Percentiles rank a stretch among this genome's conserved stretches.
These are phyloP conservation scores for Athrips mouffetella DNA, from an alignment of 2,888 invertebrate genomes.

Conservation along the genomic window DNA sequence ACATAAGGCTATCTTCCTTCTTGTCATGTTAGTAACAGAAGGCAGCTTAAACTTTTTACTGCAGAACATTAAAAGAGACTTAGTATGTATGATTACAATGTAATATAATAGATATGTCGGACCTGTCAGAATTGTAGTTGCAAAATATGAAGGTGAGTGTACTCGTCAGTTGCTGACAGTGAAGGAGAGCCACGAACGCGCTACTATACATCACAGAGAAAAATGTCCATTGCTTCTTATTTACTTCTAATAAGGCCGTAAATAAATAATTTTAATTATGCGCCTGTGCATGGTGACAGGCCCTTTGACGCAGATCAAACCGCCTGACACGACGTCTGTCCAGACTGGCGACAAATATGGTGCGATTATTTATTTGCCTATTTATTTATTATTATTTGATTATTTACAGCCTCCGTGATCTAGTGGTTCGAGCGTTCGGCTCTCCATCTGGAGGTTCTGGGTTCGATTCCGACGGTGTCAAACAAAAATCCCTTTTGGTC, in stretches of 20 bases:
- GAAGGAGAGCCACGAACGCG: conserved; percentile 32
- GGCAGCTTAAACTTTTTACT: not conserved
- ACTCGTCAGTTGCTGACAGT: conserved; percentile 23
- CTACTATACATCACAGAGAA: conserved; percentile 38
- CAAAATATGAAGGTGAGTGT: conserved; percentile 14
- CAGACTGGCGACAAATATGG: conserved; percentile 21
- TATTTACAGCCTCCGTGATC: too few relatives aligned
- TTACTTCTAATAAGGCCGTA: conserved; percentile 49
- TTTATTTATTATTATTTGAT: too few relatives aligned
- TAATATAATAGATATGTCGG: not conserved
- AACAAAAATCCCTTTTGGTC: too few relatives aligned
- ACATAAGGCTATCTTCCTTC: not conserved
- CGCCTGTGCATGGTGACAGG: conserved; percentile 38
- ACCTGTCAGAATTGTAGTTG: not conserved
- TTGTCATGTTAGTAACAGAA: conserved; percentile 3
- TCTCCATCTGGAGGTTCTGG: too few relatives aligned
- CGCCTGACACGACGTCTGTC: conserved; percentile 9
- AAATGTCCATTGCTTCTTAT: conserved; percentile 41
- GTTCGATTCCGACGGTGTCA: too few relatives aligned
- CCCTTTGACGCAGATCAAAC: conserved; percentile 35
- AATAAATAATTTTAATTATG: conserved; percentile 60
- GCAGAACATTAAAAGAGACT: not conserved
- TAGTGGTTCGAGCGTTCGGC: too few relatives aligned
- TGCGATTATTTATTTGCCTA: not conserved
- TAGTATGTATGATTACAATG: not conserved